A percentile compares a stretch with the other conserved stretches of the same genome.
Conservation (phyloP, 2,797 vertebrate genomes). For the Ptychadena robeensis region DNA sequence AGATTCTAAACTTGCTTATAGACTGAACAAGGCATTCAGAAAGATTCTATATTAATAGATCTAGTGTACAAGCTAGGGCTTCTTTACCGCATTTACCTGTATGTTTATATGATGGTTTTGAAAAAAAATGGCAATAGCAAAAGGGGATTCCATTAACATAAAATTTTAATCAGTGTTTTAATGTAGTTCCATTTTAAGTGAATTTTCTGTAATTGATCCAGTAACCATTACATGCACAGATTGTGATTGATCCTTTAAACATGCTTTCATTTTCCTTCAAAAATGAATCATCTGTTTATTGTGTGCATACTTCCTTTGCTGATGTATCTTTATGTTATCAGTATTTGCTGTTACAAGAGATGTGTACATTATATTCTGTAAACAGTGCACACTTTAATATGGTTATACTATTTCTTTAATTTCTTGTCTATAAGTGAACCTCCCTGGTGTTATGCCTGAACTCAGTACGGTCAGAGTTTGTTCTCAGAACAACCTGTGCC, state of each 20-base stretch:
- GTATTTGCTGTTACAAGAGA: no score
- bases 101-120: slow-evolving; percentile 1
- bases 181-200: slow-evolving; percentile 14
- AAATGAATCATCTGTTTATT: not conserved
- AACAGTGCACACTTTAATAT: no score
- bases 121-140: slow-evolving; percentile 4
- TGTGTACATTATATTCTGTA: no score
- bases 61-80: not conserved
- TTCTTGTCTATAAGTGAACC: no score
- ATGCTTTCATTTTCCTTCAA: not conserved
- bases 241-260: not conserved
- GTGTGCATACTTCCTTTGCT: not conserved
- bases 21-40: not conserved
- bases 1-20: not conserved
- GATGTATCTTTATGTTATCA: not conserved
- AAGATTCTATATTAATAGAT: not conserved
- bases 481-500: no score
- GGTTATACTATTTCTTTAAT: no score
- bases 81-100: slow-evolving; percentile 1
- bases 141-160: slow-evolving; percentile 9
- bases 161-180: slow-evolving; percentile 8
- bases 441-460: no score
- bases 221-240: slow-evolving; percentile 3
- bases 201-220: slow-evolving; percentile 12
- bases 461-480: no score